Base-by-base conservation (phyloP, 2,113 vertebrate species). In the Pelusios castaneus region DNA sequence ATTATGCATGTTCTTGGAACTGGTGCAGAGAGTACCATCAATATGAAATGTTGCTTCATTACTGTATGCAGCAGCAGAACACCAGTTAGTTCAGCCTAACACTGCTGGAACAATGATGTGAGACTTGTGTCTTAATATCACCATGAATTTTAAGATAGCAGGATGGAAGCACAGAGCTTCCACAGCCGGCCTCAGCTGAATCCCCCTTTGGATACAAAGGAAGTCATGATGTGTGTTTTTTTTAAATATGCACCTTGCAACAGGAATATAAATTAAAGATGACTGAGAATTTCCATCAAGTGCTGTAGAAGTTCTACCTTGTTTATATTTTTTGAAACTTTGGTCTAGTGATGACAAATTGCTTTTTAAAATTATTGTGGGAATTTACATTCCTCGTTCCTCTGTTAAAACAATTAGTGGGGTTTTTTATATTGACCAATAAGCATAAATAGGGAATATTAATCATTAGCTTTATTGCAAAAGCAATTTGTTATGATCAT, bases 41-140 rank as follows among this genome's bases (percentile, higher is more conserved):
- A 38, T 70, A 70, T 70, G n/a, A 70, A n/a, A 76, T 45, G 73
- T 76, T 45, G 24, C 41, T 76, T 43, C 38, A 76, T 45, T 76
- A 45, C 12, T 29, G 41, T 29, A 43, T 45, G 73, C 41, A 75
- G 9, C 43, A 45, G 73, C 41, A 75, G 9, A 75, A 45, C 41
- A 24, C 73, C 13, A 45, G 73, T 29, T 41, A 76, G 41, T 45
- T 76, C 73, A 76, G 41, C 25, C 70, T 75, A n/a, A 67, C n/a
- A 16, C 34, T 67, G 34, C 60, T n/a, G 34, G 31, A 14, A 34
- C 38, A 70, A 70, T 70, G 63, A 70, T 29, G 58, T 1, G 2
- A 17, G 34, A 89, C 27, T 24, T 75, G 45, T 2, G 27, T 8
- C 0, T 0, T 31, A 83, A 29, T 0, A 70, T 43, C 22, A 34